Evolutionary conservation across 2,113 vertebrate genomes (phyloP), one percentile per base, ranked within the genome.

Genomic region (Suricata suricatta): DNA sequence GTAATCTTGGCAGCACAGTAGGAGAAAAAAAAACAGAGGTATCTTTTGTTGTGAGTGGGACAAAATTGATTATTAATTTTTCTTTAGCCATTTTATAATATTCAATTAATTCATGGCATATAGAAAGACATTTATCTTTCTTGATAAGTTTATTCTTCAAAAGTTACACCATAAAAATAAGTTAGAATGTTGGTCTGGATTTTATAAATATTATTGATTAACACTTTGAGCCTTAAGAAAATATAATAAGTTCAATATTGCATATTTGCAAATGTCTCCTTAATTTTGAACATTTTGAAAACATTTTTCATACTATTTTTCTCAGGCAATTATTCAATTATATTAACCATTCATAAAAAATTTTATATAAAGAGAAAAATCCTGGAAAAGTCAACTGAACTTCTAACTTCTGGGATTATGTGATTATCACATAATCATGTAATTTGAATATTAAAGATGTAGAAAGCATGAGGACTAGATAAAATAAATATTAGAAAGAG

Each of bases 21-120:
- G n/a, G 21, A 83, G 41, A 76, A n/a, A 76, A 63, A 0, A 13
- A 80, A 93, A 81, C 0, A 19, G 29, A 72, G 2, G 23, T 76
- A 50, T 72, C 31, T 76, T 95, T 81, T 29, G 6, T 82, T 88
- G 52, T 54, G 5, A 93, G 33, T 63, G 33, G 11, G 29, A 50
- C 12, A 90, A 50, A 93, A 82, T 57, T 91, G 25, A 71, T 93
- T 89, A 74, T 21, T 35, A 14, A n/a, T 64, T 90, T 97, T 79
- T 92, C 60, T 95, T 90, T 60, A 83, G 41, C 16, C 7, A 79
- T 92, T 68, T 33, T 92, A 82, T 66, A 96, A 93, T 71, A 44
- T 15, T 68, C 74, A 93, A 63, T 92, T 69, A 64, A 93, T 29
- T 33, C 44, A 69, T 60, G 41, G 21, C 3, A 54, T 35, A 71